Evolutionary conservation across 2,113 vertebrate genomes (phyloP).

Genomic region (Eulemur rufifrons): DNA sequence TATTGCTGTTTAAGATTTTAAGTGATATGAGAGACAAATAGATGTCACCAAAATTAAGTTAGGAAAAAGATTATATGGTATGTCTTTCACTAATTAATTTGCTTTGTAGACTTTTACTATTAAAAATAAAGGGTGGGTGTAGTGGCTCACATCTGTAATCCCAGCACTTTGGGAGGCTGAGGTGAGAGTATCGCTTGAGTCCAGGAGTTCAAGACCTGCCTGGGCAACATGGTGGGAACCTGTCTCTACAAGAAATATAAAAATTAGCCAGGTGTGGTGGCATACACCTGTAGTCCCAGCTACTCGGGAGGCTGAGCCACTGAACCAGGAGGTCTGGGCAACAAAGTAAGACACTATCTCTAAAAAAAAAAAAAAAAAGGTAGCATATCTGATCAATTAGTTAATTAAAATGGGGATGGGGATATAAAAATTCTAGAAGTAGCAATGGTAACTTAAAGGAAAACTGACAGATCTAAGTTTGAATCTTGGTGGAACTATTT

Average conservation of each 20-base stretch:
- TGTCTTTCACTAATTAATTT: slow-evolving; percentile 21
- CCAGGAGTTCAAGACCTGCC: no score
- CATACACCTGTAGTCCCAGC: no score
- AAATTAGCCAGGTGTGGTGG: no score
- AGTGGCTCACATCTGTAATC: no score
- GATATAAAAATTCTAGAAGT: background rate
- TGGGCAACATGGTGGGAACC: no score
- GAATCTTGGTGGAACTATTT: background rate
- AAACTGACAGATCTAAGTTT: background rate
- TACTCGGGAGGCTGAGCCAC: no score
- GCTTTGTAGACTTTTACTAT: slow-evolving; percentile 8
- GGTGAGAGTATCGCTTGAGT: no score
- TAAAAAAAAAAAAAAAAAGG: background rate
- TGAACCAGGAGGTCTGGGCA: no score
- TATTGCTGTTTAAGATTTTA: background rate
- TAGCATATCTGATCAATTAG: background rate
- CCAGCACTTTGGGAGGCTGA: no score
- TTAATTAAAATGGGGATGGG: background rate
- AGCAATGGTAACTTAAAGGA: background rate
- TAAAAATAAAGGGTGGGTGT: background rate
- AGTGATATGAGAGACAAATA: background rate
- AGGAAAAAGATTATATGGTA: background rate
- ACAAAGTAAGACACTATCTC: no score
- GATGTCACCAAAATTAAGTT: background rate
- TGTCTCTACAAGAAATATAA: no score